These are phyloP conservation scores for Agrotis puta DNA, from an alignment of 2,888 invertebrate species.

Conservation along the genomic window DNA sequence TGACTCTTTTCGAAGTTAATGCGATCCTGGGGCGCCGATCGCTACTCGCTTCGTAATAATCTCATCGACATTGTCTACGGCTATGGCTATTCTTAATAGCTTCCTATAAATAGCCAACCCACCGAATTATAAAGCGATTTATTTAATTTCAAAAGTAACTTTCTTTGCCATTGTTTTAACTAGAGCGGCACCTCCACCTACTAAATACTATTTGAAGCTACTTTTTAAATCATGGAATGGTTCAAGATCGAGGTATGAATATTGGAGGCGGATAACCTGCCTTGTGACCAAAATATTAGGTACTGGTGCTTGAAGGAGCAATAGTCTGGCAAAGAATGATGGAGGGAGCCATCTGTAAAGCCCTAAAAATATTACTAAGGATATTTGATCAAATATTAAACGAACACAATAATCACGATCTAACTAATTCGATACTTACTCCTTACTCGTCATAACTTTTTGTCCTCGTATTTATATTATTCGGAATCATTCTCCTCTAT, in stretches of 20 bases:
- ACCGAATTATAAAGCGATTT: slow-evolving; percentile 57
- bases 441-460: not conserved
- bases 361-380: not conserved
- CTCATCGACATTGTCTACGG: slow-evolving; percentile 80
- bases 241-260: slow-evolving; percentile 19
- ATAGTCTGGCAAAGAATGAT: not conserved
- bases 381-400: not conserved
- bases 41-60: slow-evolving; percentile 77
- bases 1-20: slow-evolving; percentile 83
- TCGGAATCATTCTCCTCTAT: not conserved
- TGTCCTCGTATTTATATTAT: not conserved
- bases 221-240: not conserved
- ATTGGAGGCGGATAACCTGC: not conserved
- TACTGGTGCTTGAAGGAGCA: not conserved
- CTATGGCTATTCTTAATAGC: slow-evolving; percentile 75
- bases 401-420: not conserved
- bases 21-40: slow-evolving; percentile 79
- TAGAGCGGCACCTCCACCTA: not conserved
- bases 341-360: not conserved
- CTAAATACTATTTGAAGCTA: not conserved
- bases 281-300: not conserved
- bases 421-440: not conserved
- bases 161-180: slow-evolving; percentile 26
- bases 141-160: slow-evolving; percentile 38
- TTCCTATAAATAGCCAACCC: slow-evolving; percentile 64